Base-by-base conservation (phyloP, 2,888 invertebrate species). In the Heterodera filipjevi region DNA sequence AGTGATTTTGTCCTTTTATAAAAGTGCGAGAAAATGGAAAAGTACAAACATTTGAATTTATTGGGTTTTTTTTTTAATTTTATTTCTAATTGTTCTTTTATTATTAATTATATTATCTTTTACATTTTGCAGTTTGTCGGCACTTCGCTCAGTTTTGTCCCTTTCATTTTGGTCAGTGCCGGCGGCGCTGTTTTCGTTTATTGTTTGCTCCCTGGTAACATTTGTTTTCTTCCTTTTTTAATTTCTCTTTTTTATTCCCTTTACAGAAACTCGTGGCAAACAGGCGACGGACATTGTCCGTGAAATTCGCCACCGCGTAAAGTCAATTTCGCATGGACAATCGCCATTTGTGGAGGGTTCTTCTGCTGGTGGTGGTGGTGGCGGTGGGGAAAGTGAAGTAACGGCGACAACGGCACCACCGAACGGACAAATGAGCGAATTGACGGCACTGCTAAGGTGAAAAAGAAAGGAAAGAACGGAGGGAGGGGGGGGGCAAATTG, bases 151-250 rank as follows among this genome's bases (percentile, higher is more conserved):
- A 89, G 90, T 66, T 90, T 90, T 82, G 81, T 90, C 16, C 90
- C 90, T 0, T 91, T 90, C 84, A 90, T 90, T 6, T 85, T 86
- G 6, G 84, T 90, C 1, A 86, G 90, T 68, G 78, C 79, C 32
- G 76, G 86, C 22, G 83, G 81, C 71, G 84, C 85, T 46, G 78
- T 85, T 53, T 79, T 85, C 53, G 82, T 88, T 44, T 88, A 85
- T 76, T 81, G 84, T 59, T 77, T 88, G 14, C 82, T 88, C 12
- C 88, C 88, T 64, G 88, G 81, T 81, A 39, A 35, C 53, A 39
- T 39, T 39, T 39, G 6, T 39, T 39, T 6, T 39, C 6, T 39
- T 39, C 12, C 0, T 27, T 14, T 3, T 27, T 49, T 49, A 49
- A 71, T 33, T 73, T 49, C 22, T 14, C 33, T n/a, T 44, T 70